A percentile compares a stretch with the other conserved stretches of the same genome.
Conservation (phyloP, 2,797 vertebrate genomes). For the Brachymystax lenok region DNA sequence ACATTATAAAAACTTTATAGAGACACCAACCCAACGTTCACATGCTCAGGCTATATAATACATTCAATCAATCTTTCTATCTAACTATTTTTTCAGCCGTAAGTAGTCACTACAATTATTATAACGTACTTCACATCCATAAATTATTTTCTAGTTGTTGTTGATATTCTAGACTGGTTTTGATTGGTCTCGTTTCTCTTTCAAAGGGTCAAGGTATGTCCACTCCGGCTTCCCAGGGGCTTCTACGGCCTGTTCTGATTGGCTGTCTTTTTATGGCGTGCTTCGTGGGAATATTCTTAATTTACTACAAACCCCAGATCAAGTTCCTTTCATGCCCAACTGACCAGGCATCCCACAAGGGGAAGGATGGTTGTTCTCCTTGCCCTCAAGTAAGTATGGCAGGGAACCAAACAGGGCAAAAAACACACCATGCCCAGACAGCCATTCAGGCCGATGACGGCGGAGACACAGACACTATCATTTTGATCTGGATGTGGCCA, state of each 20-base stretch:
- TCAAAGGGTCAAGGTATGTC: no score
- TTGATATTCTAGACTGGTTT: no score
- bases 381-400: neutral
- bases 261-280: neutral
- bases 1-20: no score
- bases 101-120: no score
- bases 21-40: no score
- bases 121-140: no score
- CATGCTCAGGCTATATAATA: no score
- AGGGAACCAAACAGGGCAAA: neutral
- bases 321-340: neutral
- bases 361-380: neutral
- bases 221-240: neutral
- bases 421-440: neutral
- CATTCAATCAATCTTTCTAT: no score
- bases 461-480: neutral
- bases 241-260: neutral
- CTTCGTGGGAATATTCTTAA: constrained; percentile 1
- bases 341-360: no score
- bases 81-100: no score
- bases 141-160: no score
- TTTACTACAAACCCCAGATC: constrained; percentile 19
- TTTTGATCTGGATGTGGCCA: constrained; percentile 38
- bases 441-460: neutral
- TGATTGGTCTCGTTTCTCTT: no score